Evolutionary conservation across 2,888 invertebrate species (phyloP), one percentile per base, ranked within the genome.

Genomic region (Andrena bucephala): DNA sequence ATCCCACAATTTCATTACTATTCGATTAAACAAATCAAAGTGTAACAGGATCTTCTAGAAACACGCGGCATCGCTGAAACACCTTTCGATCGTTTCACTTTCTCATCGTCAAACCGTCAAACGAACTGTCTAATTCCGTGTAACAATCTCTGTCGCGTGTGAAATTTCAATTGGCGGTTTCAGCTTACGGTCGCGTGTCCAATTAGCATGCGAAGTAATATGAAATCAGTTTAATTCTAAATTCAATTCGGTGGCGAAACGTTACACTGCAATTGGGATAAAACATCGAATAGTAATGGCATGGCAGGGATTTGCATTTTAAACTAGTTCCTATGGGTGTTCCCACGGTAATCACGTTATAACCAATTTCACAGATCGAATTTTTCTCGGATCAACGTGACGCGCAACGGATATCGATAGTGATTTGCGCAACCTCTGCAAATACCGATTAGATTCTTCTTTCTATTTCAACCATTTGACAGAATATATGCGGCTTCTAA

Each of bases 171-270:
- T 81, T 54, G 33, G 50, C 29, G 65, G n/a, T 59, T 69, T 57
- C 68, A 7, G 57, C 20, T 63, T 24, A 31, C n/a, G n/a, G 48
- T 36, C 7, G 36, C 36, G 8, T 2, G 48, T 63, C 24, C 8
- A 70, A 75, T 82, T 81, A 76, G 59, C 62, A 70, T 67, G 24
- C 0, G 63, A 52, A 59, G 60, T 65, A 69, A 76, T 50, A 50
- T 50, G 69, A 57, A 72, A 77, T 83, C 77, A 72, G 60, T 83
- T 69, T 73, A 83, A 80, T 60, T 80, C 62, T 50, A 62, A 65
- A 83, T 83, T 83, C 77, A 27, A 72, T 66, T 52, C 59, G 31
- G 13, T n/a, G 65, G 27, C 10, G 72, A 69, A 48, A 72, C 65
- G 68, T 65, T 75, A 68, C 50, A 60, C 59, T 42, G 31, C 65